These are phyloP conservation scores for Menidia beryllina DNA, from an alignment of 2,113 vertebrate species.

Conservation along the genomic window DNA sequence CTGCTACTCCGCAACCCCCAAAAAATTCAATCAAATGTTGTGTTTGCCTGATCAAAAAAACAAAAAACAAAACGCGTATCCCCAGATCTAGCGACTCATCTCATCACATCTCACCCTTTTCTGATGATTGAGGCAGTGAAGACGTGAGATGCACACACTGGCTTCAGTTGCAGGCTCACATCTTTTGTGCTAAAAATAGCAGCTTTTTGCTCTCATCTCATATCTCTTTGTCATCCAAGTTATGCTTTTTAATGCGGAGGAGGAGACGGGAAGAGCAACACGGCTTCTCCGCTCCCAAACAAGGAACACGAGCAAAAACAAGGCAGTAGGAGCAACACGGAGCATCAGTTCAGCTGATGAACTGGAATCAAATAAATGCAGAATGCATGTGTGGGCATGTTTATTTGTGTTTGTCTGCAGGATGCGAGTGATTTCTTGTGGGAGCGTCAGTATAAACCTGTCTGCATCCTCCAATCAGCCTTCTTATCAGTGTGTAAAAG, in stretches of 20 bases:
- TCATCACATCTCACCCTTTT: conserved; percentile 19
- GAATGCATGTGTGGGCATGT: conserved; percentile 58
- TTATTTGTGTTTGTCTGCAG: conserved; percentile 57
- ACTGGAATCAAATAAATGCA: conserved; percentile 20
- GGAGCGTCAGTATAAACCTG: conserved; percentile 54
- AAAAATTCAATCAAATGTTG: conserved; percentile 1
- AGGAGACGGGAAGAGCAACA: conserved; percentile 34
- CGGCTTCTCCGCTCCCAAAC: conserved; percentile 28
- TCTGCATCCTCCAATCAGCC: conserved; percentile 50
- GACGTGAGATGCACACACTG: conserved; percentile 26
- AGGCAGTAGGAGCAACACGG: not conserved
- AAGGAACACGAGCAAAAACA: conserved; percentile 24
- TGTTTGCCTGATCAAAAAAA: not conserved
- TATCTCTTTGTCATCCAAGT: conserved; percentile 62
- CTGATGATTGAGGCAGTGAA: conserved; percentile 40
- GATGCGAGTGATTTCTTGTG: conserved; percentile 41
- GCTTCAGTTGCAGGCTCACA: conserved; percentile 56
- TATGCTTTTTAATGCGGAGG: conserved; percentile 67
- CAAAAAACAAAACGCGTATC: not conserved
- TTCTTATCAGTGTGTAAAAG: conserved; percentile 33
- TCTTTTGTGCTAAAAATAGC: conserved; percentile 73
- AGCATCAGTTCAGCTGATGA: not conserved
- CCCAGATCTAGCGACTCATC: not conserved
- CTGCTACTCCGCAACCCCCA: not conserved
- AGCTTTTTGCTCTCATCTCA: conserved; percentile 63